Evolutionary conservation across 2,888 invertebrate genomes (phyloP).

Genomic region (Tetropium fuscum): DNA sequence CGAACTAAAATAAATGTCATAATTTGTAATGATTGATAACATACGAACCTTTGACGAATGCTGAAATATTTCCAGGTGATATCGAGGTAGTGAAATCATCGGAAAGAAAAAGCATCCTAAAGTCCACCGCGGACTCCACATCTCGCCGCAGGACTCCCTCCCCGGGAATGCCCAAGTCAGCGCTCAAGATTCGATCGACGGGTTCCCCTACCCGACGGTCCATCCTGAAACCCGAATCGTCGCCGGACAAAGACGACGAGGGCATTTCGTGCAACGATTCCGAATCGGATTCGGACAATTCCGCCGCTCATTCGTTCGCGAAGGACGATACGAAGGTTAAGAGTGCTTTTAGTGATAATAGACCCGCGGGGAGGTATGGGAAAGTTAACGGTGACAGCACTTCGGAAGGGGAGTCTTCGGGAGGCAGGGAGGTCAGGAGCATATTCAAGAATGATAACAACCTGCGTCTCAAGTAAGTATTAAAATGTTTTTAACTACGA

Average conservation of each 20-base stretch:
- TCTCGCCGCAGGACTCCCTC: conserved; percentile 31
- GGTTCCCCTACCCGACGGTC: conserved; percentile 19
- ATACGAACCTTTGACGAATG: too few relatives aligned
- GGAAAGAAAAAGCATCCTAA: conserved; percentile 44
- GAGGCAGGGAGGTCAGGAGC: conserved; percentile 73
- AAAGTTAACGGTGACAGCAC: conserved; percentile 48
- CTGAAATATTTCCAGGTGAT: conserved; percentile 28
- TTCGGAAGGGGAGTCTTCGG: conserved; percentile 74
- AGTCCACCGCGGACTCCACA: conserved; percentile 22
- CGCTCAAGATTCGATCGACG: conserved; percentile 44
- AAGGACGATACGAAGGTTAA: conserved; percentile 28
- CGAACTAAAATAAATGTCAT: too few relatives aligned
- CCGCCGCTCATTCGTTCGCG: conserved; percentile 46
- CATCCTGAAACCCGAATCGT: conserved; percentile 43
- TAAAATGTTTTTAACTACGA: not conserved
- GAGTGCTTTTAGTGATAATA: conserved; percentile 7
- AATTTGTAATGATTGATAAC: conserved; percentile 5
- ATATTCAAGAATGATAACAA: conserved; percentile 68
- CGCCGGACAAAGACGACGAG: conserved; percentile 59
- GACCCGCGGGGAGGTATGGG: conserved; percentile 23
- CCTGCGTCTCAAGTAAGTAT: conserved; percentile 68
- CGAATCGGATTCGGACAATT: conserved; percentile 58
- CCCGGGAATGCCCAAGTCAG: conserved; percentile 44
- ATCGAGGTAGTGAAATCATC: conserved; percentile 22
- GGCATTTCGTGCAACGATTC: conserved; percentile 64